Evolutionary conservation across 2,888 invertebrate species (phyloP), one percentile per base, ranked within the genome.

Genomic region (Hirtodrosophila histrioides): DNA sequence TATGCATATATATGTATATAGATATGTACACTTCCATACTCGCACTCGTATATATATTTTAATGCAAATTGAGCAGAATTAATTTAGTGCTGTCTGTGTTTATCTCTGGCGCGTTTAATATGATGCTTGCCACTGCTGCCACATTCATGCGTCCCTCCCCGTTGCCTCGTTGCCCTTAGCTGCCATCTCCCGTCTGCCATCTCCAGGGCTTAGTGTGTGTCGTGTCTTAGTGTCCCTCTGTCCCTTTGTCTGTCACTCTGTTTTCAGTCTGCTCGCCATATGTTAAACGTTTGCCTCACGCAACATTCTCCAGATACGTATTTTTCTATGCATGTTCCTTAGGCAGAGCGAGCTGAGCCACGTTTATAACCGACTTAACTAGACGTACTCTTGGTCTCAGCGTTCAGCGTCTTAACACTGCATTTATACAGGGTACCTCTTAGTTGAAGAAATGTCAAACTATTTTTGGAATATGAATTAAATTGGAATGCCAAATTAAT

Each of bases 41-140:
- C 39, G 50, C 39, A 54, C 41, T 41, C 50, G 36, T 50, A 76
- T 58, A 82, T 75, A 77, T 78, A 82, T 87, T 82, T 82, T 75
- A 82, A 80, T 85, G 86, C 86, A 86, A 86, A 86, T 86, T 87
- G 88, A 87, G 88, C 88, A 82, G 88, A 86, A 88, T 83, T 86
- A 85, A 86, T 88, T 87, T 86, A 83, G 77, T 84, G 60, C 84
- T 86, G 86, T 87, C 76, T 85, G 83, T 75, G 83, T 81, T 86
- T 81, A 86, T 81, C 80, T 81, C 84, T 77, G 78, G 74, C 69
- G 86, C 86, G 86, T 81, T 81, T 81, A 81, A 81, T 81, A 81
- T 80, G 84, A 81, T 55, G 63, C 67, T 60, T 48, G 63, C 66
- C 63, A 49, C 31, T 49, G 40, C n/a, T 33, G 3, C 33, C 29